Evolutionary conservation across 1,140 invertebrate species (phyloP).

Genomic region (Eulimnadia texana): DNA sequence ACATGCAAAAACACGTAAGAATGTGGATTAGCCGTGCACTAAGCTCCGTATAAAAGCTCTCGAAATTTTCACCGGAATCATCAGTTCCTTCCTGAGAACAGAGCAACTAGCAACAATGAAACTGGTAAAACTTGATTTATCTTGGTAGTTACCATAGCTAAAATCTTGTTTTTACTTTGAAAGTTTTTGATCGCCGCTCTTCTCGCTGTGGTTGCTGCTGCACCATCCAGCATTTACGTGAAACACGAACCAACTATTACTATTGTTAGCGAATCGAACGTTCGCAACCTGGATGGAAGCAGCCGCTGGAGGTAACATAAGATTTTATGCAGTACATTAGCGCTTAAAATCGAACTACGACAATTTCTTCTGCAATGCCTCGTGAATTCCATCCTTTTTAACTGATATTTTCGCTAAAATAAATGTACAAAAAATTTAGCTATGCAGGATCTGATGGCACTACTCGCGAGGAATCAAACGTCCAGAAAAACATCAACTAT

Average conservation of each 20-base stretch:
- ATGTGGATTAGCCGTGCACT: no score
- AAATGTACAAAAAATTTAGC: background rate
- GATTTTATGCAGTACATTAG: no score
- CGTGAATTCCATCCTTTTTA: no score
- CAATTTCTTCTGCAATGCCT: background rate
- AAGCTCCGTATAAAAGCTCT: no score
- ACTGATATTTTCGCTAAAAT: background rate
- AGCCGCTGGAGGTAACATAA: constrained; percentile 10
- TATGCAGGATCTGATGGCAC: constrained; percentile 15
- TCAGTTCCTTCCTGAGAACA: no score
- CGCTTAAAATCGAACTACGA: background rate
- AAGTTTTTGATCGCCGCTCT: constrained; percentile 7
- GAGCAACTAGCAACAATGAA: no score
- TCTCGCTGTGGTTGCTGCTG: constrained; percentile 2
- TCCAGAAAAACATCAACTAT: constrained; percentile 2
- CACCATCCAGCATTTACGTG: background rate
- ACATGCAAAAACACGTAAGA: background rate
- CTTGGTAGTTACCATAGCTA: no score
- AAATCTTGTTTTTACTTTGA: no score
- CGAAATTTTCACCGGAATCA: no score
- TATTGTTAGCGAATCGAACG: no score
- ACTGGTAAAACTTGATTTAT: no score
- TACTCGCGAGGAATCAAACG: constrained; percentile 9
- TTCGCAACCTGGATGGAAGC: constrained; percentile 8
- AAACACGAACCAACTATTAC: background rate